phyloP scores from a whole-genome alignment of 2,888 invertebrate species.

The Marronus borbonicus region DNA sequence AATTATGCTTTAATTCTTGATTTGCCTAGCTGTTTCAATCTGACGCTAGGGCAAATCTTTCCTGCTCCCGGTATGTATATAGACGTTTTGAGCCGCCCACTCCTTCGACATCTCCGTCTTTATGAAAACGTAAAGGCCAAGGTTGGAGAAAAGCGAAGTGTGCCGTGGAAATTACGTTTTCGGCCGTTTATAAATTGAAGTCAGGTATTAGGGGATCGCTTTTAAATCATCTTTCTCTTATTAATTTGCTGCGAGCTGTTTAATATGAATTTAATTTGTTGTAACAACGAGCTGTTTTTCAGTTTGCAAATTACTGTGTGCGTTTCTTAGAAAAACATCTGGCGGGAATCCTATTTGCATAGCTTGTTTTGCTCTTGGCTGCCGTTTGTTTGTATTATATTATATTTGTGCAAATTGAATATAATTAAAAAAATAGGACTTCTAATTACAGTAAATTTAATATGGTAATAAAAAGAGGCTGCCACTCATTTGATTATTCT shows the following conservation, averaged over 20 bases:
- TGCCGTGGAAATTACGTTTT: background rate
- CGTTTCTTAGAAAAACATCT: no score
- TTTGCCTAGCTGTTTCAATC: slow-evolving; percentile 24
- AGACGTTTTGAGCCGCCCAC: background rate
- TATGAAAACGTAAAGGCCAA: slow-evolving; percentile 13
- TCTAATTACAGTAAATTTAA: no score
- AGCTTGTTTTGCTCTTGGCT: no score
- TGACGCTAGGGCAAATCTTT: slow-evolving; percentile 14
- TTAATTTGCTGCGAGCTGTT: slow-evolving; percentile 10
- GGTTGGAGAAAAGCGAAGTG: background rate
- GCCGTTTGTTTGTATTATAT: no score
- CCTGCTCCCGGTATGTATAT: background rate
- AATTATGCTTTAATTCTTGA: slow-evolving; percentile 33
- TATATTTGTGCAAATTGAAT: no score
- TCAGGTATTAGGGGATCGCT: background rate
- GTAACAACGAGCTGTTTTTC: background rate
- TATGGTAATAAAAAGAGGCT: no score
- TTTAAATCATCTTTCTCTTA: background rate
- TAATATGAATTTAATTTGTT: background rate
- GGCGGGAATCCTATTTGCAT: no score
- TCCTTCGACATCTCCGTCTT: slow-evolving; percentile 1
- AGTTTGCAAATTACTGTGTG: no score
- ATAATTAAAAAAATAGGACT: no score
- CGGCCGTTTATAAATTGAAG: background rate
- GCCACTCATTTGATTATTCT: no score